Evolutionary conservation across 1,140 invertebrate genomes (phyloP), one percentile per base, ranked within the genome.

Genomic region (Paralvinella palmiformis): DNA sequence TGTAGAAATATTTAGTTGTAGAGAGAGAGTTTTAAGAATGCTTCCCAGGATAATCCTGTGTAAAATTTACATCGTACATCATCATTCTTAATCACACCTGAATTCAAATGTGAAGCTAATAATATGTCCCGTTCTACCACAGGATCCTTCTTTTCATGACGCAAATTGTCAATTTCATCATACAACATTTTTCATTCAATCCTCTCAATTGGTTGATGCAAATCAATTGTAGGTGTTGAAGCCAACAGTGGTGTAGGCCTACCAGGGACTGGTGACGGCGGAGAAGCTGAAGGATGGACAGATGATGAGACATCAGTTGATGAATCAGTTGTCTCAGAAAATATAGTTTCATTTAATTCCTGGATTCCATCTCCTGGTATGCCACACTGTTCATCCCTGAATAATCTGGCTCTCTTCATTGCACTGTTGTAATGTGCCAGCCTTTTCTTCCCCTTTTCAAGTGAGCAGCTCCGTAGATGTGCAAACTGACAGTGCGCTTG

Each of bases 31-130:
- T 52, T 52, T 52, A 52, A 15, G 15, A 52, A 52, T 15, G 31
- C 48, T 52, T 52, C 48, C 48, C 48, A 52, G 20, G 13, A 52
- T 20, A 52, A 52, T 20, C 48, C 48, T 52, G 48, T 52, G 48
- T 52, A 52, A 52, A 52, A 52, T 20, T 52, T 52, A 2, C 2
- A 52, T 1, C 48, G 5, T 52, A 2, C 48, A 52, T 52, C n/a
- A 20, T 52, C 31, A 15, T 22, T 29, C 48, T 52, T 52, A 52
- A 52, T 52, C 15, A 52, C 10, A 52, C n/a, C 17, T 2, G 48
- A 52, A 52, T 52, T 52, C 15, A 52, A 20, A 22, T 52, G 48
- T 3, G 48, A 52, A 22, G 10, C 15, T 20, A 52, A 3, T 13
- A 52, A 22, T 5, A 20, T 52, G 20, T 52, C 1, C 10, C 48